Evolutionary conservation across 2,113 vertebrate genomes (phyloP).

Genomic region (Ursus arctos): DNA sequence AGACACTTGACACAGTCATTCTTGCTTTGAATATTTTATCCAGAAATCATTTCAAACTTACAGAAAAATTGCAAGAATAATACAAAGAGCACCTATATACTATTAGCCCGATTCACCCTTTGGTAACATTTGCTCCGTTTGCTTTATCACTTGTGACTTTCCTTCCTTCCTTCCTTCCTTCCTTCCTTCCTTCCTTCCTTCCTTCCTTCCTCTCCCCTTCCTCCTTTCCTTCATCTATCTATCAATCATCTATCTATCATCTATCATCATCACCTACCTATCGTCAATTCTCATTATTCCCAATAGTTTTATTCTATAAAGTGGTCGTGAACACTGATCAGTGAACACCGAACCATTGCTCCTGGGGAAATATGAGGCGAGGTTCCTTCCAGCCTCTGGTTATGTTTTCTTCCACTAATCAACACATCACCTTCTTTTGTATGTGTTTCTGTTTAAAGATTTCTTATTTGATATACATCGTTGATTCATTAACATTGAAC

Average conservation of each 20-base stretch:
- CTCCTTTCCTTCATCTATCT: neutral
- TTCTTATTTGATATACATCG: neutral
- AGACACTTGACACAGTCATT: neutral
- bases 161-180: rapidly evolving
- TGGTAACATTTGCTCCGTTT: neutral
- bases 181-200: no score
- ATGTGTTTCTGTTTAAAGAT: neutral
- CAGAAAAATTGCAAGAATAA: neutral
- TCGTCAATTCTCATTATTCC: neutral
- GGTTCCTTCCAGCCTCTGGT: neutral
- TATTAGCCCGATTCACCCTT: neutral
- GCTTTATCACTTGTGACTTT: neutral
- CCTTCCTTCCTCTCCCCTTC: neutral
- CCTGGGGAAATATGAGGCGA: neutral
- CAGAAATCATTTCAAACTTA: neutral
- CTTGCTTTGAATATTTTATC: neutral
- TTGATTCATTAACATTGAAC: neutral
- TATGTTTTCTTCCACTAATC: neutral
- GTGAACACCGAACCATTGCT: neutral
- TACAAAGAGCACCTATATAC: neutral
- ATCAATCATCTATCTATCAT: neutral
- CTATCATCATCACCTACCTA: neutral
- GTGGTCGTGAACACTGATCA: neutral
- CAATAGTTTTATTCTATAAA: neutral
- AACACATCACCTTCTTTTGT: neutral